Conservation (phyloP, 1,140 invertebrate species). For the Hycleus phaleratus region DNA sequence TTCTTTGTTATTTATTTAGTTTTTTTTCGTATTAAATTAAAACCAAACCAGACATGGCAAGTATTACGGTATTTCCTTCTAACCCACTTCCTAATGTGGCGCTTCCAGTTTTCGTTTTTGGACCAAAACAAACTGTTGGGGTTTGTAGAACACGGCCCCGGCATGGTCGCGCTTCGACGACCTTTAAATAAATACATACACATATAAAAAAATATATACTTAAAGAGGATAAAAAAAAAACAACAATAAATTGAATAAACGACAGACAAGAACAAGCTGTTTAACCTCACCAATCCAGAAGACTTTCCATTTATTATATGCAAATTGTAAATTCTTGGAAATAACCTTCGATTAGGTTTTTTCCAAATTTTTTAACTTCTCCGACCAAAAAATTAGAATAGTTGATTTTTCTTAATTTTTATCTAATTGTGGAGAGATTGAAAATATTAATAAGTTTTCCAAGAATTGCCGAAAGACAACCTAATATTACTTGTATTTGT, state of each 20-base stretch:
- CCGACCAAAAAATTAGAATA: no score
- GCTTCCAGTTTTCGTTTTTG: conserved; percentile 12
- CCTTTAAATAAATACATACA: neutral
- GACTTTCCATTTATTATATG: neutral
- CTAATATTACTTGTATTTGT: no score
- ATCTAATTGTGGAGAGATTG: no score
- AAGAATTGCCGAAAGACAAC: no score
- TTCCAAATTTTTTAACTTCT: no score
- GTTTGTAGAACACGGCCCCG: conserved; percentile 9
- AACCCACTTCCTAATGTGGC: conserved; percentile 22
- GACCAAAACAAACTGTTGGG: conserved; percentile 14
- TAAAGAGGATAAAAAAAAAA: neutral
- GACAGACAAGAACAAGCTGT: neutral
- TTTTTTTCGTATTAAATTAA: no score
- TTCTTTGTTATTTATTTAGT: no score
- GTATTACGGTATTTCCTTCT: conserved; percentile 25
- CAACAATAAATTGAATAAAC: neutral
- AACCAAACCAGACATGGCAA: neutral
- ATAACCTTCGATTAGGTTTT: no score
- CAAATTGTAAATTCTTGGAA: no score
- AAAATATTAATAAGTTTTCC: no score
- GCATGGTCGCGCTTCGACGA: neutral
- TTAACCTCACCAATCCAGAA: neutral
- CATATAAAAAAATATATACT: neutral
- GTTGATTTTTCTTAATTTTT: no score